phyloP scores from a whole-genome alignment of 2,797 vertebrate species.

The Aulostomus chinensis region DNA sequence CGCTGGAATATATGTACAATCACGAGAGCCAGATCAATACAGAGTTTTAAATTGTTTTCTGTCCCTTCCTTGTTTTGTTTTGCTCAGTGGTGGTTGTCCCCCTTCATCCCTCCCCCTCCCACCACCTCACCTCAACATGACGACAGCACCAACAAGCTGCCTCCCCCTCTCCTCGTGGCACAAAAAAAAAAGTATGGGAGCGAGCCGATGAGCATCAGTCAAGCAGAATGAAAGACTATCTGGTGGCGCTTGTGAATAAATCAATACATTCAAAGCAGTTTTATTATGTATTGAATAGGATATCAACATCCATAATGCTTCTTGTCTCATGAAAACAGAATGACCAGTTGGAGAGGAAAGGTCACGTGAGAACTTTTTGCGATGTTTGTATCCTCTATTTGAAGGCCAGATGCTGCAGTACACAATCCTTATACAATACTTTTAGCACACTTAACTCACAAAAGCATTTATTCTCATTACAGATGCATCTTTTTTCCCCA shows the following conservation, averaged over 20 bases:
- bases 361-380: slow-evolving; percentile 35
- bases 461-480: background rate
- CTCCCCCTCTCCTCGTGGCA: slow-evolving; percentile 34
- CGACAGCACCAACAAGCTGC: slow-evolving; percentile 27
- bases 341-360: slow-evolving; percentile 37
- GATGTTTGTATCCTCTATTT: slow-evolving; percentile 18
- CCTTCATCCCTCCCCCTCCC: background rate
- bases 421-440: no score
- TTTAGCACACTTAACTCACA: background rate
- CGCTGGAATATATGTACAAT: slow-evolving; percentile 84
- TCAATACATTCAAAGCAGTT: slow-evolving; percentile 80
- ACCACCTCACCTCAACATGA: slow-evolving; percentile 37
- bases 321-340: slow-evolving; percentile 53
- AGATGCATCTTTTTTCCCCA: background rate
- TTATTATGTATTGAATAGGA: slow-evolving; percentile 77
- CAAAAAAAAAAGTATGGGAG: slow-evolving; percentile 66
- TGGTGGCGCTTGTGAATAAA: slow-evolving; percentile 78
- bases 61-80: slow-evolving; percentile 77
- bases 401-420: slow-evolving; percentile 12
- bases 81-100: slow-evolving; percentile 41
- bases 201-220: slow-evolving; percentile 70
- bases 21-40: slow-evolving; percentile 88
- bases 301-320: slow-evolving; percentile 79
- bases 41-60: slow-evolving; percentile 87
- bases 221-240: slow-evolving; percentile 62